phyloP scores from a whole-genome alignment of 2,888 invertebrate species.

The Diarsia rubi region DNA sequence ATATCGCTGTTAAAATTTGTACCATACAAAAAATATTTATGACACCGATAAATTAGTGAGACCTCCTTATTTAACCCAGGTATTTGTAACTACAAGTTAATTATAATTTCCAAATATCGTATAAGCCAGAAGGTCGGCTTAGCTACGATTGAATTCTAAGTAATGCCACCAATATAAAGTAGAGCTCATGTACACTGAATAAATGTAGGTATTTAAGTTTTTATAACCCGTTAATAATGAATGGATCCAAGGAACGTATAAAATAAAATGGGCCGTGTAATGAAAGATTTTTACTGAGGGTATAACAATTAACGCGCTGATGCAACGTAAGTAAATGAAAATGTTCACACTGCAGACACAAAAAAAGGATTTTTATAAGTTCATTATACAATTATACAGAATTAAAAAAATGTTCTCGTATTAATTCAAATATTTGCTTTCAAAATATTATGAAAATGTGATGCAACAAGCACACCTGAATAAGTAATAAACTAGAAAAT shows the following conservation, averaged over 20 bases:
- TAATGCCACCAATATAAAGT: constrained; percentile 21
- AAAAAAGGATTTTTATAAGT: constrained; percentile 15
- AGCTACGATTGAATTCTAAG: constrained; percentile 24
- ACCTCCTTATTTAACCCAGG: constrained; percentile 33
- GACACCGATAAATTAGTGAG: constrained; percentile 37
- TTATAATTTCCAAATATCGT: constrained; percentile 39
- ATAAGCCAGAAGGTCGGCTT: constrained; percentile 25
- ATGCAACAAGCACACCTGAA: constrained; percentile 13
- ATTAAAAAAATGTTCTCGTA: constrained; percentile 6
- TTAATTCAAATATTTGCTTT: not conserved
- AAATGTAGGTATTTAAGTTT: constrained; percentile 4
- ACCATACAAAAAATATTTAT: constrained; percentile 15
- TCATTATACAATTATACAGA: not conserved
- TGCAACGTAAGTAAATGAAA: constrained; percentile 26
- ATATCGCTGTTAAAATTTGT: constrained; percentile 37
- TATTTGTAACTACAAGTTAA: constrained; percentile 41
- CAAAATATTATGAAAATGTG: constrained; percentile 21
- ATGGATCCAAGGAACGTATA: constrained; percentile 17
- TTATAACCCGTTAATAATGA: constrained; percentile 22
- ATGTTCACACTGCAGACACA: constrained; percentile 24
- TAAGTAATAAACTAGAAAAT: constrained; percentile 27
- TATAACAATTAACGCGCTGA: constrained; percentile 19
- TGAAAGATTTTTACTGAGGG: constrained; percentile 33
- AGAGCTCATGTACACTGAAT: constrained; percentile 36
- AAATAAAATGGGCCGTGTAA: constrained; percentile 20